phyloP scores from a whole-genome alignment of 2,113 vertebrate species.

The Corvus hawaiiensis region DNA sequence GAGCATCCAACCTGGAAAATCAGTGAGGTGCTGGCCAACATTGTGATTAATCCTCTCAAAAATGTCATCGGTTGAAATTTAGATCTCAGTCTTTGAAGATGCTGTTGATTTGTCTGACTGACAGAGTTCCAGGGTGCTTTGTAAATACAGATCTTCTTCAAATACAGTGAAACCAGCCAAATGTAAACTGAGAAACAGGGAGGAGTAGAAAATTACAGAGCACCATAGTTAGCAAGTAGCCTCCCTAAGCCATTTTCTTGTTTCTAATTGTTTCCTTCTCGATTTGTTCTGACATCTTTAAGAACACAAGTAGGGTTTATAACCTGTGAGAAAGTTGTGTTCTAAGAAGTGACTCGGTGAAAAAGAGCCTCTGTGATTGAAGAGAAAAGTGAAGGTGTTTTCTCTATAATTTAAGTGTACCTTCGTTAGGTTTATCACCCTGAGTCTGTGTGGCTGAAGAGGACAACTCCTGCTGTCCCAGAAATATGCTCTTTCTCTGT shows the following conservation, averaged over 20 bases:
- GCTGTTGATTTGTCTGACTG: neutral
- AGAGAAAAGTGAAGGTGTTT: neutral
- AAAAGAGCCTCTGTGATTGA: neutral
- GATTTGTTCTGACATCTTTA: neutral
- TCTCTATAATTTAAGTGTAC: neutral
- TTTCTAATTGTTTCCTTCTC: neutral
- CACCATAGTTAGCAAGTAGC: neutral
- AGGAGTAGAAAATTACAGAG: conserved; percentile 5
- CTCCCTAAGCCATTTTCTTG: neutral
- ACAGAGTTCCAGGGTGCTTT: neutral
- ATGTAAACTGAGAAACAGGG: neutral
- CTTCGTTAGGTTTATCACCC: neutral
- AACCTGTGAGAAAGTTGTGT: neutral
- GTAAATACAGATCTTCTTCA: neutral
- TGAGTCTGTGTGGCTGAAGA: neutral
- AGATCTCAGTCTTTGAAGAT: neutral
- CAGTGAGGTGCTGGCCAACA: neutral
- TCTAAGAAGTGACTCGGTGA: neutral
- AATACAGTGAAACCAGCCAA: neutral
- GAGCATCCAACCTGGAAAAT: neutral
- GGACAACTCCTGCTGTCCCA: neutral
- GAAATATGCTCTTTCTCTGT: neutral
- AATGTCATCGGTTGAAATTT: neutral
- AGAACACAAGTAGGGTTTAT: neutral
- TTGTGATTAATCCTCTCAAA: neutral